These are phyloP conservation scores for Druon quercuslanigerum DNA, from an alignment of 1,140 invertebrate genomes.

Conservation along the genomic window DNA sequence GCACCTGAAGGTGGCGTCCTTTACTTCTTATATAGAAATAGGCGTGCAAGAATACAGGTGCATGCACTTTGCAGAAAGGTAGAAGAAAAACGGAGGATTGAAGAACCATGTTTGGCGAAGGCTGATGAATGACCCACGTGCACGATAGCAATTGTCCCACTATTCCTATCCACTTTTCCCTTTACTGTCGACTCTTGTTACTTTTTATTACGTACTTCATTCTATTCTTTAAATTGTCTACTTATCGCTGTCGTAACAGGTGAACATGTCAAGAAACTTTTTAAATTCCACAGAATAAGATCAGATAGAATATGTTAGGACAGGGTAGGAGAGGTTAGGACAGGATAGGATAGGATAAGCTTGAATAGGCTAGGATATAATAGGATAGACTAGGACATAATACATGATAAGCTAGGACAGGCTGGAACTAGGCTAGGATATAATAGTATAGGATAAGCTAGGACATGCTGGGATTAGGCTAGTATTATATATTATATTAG, in stretches of 20 bases:
- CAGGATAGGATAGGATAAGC: too few relatives aligned
- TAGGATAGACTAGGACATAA: not conserved
- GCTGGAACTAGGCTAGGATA: not conserved
- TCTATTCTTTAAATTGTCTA: not conserved
- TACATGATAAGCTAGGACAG: not conserved
- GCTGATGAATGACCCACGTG: conserved; percentile 9
- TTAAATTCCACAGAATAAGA: not conserved
- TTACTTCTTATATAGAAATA: conserved; percentile 13
- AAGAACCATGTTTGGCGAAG: conserved; percentile 7
- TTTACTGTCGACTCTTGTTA: not conserved
- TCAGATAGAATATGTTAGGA: not conserved
- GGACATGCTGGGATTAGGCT: too few relatives aligned
- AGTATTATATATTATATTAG: too few relatives aligned
- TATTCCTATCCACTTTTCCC: not conserved
- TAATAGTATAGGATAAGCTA: too few relatives aligned
- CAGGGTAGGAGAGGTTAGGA: too few relatives aligned
- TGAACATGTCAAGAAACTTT: too few relatives aligned
- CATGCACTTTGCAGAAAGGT: conserved; percentile 19
- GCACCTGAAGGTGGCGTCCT: conserved; percentile 11
- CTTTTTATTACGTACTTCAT: not conserved
- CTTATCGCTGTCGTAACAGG: not conserved
- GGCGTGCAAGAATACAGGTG: conserved; percentile 16
- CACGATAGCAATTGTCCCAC: not conserved
- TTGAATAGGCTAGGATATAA: not conserved
- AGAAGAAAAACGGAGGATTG: conserved; percentile 6